Evolutionary conservation across 2,888 invertebrate species (phyloP).

Genomic region (Drosophila rellima): DNA sequence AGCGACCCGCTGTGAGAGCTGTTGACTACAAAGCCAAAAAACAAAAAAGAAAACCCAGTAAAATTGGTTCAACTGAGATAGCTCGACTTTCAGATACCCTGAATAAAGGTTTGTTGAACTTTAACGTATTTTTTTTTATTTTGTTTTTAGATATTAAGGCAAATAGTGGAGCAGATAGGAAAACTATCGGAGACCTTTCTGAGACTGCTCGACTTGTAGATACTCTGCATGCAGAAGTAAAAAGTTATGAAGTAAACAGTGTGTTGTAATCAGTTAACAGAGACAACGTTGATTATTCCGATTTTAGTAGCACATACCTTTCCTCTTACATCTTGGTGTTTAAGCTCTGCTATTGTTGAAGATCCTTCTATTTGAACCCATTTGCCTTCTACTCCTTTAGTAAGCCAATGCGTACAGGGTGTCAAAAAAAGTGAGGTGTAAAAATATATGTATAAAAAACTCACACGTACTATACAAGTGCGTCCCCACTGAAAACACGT

Average conservation of each 20-base stretch:
- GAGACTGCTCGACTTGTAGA: not conserved
- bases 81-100: slow-evolving; percentile 1
- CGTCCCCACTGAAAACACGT: slow-evolving; percentile 10
- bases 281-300: not conserved
- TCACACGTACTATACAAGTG: slow-evolving; percentile 1
- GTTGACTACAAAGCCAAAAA: slow-evolving; percentile 25
- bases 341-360: not conserved
- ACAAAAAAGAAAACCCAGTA: not conserved
- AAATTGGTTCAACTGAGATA: slow-evolving; percentile 8
- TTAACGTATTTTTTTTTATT: not conserved
- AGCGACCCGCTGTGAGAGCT: slow-evolving; percentile 39
- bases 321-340: not conserved
- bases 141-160: not conserved
- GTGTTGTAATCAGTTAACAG: not conserved
- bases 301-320: not conserved
- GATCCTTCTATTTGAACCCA: not conserved
- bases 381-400: not conserved
- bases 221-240: too few species aligned
- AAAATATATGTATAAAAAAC: slow-evolving; percentile 23
- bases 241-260: not conserved
- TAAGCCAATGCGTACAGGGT: not conserved
- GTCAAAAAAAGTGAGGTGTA: slow-evolving; percentile 19
- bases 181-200: not conserved
- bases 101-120: not conserved
- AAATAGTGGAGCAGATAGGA: not conserved